A percentile compares a stretch with the other conserved stretches of the same genome.
These are phyloP conservation scores for Rhinogobio ventralis DNA, from an alignment of 2,797 vertebrate species.

Conservation along the genomic window DNA sequence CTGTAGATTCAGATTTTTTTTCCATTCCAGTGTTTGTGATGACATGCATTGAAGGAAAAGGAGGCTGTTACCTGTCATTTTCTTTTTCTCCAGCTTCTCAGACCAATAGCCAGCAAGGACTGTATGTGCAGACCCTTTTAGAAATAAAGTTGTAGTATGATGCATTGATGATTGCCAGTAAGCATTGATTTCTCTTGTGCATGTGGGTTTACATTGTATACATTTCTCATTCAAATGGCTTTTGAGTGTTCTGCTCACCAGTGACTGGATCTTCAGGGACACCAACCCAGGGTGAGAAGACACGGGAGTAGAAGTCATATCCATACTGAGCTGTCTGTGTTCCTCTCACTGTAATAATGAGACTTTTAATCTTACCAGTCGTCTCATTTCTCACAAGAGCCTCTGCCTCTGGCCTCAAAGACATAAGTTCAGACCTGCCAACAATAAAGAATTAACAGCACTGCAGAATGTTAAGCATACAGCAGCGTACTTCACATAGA, in stretches of 20 bases:
- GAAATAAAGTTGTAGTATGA: background rate
- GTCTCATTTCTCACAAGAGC: conserved; percentile 76
- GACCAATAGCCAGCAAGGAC: conserved; percentile 91
- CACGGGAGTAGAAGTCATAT: conserved; percentile 91
- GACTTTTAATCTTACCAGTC: conserved; percentile 80
- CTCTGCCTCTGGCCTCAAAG: conserved; percentile 76
- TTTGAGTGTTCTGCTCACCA: conserved; percentile 71
- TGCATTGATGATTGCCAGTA: background rate
- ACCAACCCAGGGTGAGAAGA: conserved; percentile 89
- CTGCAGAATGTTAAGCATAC: background rate
- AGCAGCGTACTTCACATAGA: background rate
- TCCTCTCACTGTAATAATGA: conserved; percentile 87
- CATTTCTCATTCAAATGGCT: conserved; percentile 11
- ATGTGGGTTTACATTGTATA: background rate
- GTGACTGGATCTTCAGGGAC: conserved; percentile 90
- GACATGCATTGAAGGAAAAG: background rate
- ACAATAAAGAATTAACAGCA: background rate
- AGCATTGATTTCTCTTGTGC: too few relatives aligned
- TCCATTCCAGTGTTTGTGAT: background rate
- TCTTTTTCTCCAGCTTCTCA: conserved; percentile 77
- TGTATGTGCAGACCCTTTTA: conserved; percentile 87
- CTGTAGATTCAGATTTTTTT: too few relatives aligned
- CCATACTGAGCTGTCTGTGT: conserved; percentile 69
- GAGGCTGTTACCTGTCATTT: background rate
- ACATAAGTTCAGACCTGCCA: conserved; percentile 82